Evolutionary conservation across 2,888 invertebrate species (phyloP).

Genomic region (Smittia aterrima): DNA sequence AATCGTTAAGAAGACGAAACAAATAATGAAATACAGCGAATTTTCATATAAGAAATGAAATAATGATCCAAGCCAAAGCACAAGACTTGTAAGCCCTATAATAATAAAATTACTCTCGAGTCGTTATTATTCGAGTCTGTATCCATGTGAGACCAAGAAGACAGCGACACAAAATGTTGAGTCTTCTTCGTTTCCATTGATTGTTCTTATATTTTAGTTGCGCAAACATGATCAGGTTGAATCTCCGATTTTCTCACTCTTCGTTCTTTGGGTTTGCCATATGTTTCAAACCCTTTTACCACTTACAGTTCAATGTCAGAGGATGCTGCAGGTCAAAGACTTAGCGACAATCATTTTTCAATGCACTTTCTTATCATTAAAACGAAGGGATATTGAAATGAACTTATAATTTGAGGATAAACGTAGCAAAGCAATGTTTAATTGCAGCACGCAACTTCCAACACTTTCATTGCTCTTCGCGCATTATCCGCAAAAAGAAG

Average conservation of each 20-base stretch:
- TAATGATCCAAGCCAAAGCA: slow-evolving; percentile 11
- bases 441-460: slow-evolving; percentile 31
- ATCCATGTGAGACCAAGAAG: background rate
- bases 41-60: background rate
- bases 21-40: background rate
- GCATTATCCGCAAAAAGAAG: background rate
- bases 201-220: background rate
- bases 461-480: background rate
- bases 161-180: background rate
- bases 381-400: too few species aligned
- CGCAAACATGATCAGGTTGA: background rate
- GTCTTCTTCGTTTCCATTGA: background rate
- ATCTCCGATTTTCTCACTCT: background rate
- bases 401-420: too few species aligned
- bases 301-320: slow-evolving; percentile 32
- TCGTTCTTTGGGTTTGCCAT: slow-evolving; percentile 30
- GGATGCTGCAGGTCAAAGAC: slow-evolving; percentile 38
- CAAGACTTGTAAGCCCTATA: slow-evolving; percentile 13
- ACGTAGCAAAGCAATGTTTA: background rate
- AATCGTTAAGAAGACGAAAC: slow-evolving; percentile 9
- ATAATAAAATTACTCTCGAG: slow-evolving; percentile 29
- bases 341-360: background rate
- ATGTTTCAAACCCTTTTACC: background rate
- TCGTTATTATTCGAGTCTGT: background rate
- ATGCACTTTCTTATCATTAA: too few species aligned